Evolutionary conservation across 2,888 invertebrate genomes (phyloP).

Genomic region (Monoplex corrugatus): DNA sequence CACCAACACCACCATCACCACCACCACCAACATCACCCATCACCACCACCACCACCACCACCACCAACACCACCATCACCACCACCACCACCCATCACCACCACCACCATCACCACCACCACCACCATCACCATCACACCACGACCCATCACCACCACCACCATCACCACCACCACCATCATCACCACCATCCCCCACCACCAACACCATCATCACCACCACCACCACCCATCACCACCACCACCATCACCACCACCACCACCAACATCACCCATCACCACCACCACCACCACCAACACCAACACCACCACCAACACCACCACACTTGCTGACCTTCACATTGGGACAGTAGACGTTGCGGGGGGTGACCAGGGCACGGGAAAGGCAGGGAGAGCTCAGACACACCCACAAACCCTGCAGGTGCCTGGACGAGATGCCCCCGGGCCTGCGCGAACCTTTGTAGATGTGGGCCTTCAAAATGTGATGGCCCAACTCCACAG

Average conservation of each 20-base stretch:
- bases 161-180: neutral
- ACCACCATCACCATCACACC: neutral
- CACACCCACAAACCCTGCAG: conserved; percentile 95
- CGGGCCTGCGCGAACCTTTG: conserved; percentile 85
- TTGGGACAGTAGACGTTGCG: conserved; percentile 96
- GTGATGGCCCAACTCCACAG: conserved; percentile 96
- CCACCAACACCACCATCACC: neutral
- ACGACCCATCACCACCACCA: neutral
- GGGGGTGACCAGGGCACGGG: conserved; percentile 90
- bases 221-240: neutral
- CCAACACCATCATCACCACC: neutral
- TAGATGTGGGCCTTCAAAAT: conserved; percentile 98
- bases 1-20: neutral
- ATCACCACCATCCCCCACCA: neutral
- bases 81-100: neutral
- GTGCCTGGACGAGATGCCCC: conserved; percentile 88
- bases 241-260: neutral
- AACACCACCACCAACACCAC: neutral
- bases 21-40: neutral
- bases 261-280: neutral
- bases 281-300: neutral
- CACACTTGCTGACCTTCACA: conserved; percentile 86
- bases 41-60: neutral
- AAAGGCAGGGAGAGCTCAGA: conserved; percentile 90
- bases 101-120: neutral